Evolutionary conservation across 2,888 invertebrate species (phyloP).

Genomic region (Teleiodes luculella): DNA sequence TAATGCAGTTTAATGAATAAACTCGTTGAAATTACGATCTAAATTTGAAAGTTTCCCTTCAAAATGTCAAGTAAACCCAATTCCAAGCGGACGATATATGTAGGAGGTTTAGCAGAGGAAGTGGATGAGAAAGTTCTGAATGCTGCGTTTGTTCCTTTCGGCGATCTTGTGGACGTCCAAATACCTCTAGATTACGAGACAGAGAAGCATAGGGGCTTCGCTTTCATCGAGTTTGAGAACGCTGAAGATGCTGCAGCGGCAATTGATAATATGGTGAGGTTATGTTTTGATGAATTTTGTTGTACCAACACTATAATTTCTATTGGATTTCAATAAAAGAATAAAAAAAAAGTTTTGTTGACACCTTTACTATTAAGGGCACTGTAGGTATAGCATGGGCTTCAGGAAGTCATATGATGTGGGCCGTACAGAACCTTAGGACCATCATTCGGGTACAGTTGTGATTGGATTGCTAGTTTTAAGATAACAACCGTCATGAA

Average conservation of each 20-base stretch:
- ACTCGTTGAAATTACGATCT: background rate
- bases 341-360: no score
- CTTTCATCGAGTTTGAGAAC: slow-evolving; percentile 98
- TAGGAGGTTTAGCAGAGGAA: slow-evolving; percentile 94
- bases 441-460: no score
- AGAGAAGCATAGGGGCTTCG: slow-evolving; percentile 98
- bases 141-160: slow-evolving; percentile 98
- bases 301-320: no score
- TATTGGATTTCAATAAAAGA: no score
- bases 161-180: slow-evolving; percentile 98
- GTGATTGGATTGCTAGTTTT: no score
- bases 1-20: background rate
- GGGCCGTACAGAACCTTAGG: no score
- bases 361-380: no score
- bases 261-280: slow-evolving; percentile 96
- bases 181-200: slow-evolving; percentile 98
- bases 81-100: slow-evolving; percentile 90
- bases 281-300: slow-evolving; percentile 4
- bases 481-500: no score
- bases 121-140: slow-evolving; percentile 97
- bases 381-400: background rate
- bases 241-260: slow-evolving; percentile 99
- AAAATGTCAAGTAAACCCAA: slow-evolving; percentile 78
- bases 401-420: no score
- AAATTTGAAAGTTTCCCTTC: background rate